These are phyloP conservation scores for Ranitomeya variabilis DNA, from an alignment of 2,113 vertebrate species.

Conservation along the genomic window DNA sequence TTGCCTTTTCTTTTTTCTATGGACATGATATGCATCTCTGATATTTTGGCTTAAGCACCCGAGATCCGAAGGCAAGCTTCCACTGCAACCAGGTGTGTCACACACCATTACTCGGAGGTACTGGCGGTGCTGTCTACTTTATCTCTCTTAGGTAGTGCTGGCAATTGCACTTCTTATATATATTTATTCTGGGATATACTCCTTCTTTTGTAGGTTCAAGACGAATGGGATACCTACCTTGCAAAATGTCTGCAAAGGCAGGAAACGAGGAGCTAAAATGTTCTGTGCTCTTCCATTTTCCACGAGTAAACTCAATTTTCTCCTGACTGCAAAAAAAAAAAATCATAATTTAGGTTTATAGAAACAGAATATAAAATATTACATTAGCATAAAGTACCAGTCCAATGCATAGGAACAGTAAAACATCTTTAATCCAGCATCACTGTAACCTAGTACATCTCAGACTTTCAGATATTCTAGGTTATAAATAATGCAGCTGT, in stretches of 20 bases:
- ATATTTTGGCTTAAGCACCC: too few species aligned
- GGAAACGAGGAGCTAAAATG: slow-evolving; percentile 54
- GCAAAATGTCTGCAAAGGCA: slow-evolving; percentile 62
- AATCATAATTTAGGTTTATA: neutral
- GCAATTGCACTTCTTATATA: too few species aligned
- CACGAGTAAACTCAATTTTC: slow-evolving; percentile 64
- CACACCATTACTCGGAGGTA: too few species aligned
- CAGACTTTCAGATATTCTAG: neutral
- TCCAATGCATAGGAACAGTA: neutral
- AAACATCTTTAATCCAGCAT: neutral
- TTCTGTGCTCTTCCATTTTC: slow-evolving; percentile 64
- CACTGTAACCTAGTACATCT: neutral
- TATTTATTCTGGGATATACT: too few species aligned
- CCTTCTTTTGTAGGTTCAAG: too few species aligned
- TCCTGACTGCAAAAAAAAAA: slow-evolving; percentile 63
- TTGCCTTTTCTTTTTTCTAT: too few species aligned
- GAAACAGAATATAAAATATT: neutral
- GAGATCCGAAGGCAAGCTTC: too few species aligned
- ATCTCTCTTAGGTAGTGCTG: too few species aligned
- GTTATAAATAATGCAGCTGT: neutral
- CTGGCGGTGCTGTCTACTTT: too few species aligned
- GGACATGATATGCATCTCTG: too few species aligned
- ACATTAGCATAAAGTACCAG: neutral
- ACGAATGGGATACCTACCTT: slow-evolving; percentile 64
- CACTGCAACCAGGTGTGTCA: too few species aligned